Conservation (phyloP, 2,888 invertebrate species). For the Cheilosia vernalis region DNA sequence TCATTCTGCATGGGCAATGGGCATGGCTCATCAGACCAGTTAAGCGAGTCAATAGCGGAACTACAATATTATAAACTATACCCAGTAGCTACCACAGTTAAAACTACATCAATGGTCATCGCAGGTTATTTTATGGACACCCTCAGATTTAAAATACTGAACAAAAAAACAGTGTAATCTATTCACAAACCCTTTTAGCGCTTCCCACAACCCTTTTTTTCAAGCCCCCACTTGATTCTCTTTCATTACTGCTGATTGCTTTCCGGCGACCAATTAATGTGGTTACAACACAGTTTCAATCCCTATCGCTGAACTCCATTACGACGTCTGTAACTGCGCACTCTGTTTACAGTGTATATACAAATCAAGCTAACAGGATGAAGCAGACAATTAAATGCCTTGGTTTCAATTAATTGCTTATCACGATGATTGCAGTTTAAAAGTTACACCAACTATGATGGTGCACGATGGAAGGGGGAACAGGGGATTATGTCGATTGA, state of each 20-base stretch:
- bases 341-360: conserved; percentile 17
- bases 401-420: conserved; percentile 67
- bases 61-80: too few species aligned
- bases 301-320: not conserved
- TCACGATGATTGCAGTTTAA: conserved; percentile 43
- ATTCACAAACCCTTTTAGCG: not conserved
- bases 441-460: conserved; percentile 10
- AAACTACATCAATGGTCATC: too few species aligned
- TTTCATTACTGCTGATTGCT: conserved; percentile 40
- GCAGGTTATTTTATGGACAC: too few species aligned
- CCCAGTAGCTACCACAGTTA: too few species aligned
- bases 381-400: conserved; percentile 47
- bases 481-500: not conserved
- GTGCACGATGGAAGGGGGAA: not conserved
- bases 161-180: not conserved
- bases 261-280: conserved; percentile 40
- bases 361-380: conserved; percentile 55
- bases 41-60: too few species aligned
- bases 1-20: too few species aligned
- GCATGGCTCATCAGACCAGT: too few species aligned
- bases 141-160: too few species aligned
- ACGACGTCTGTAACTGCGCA: not conserved
- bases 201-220: not conserved
- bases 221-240: not conserved
- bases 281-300: conserved; percentile 18